Percentiles rank a stretch among this genome's conserved stretches.
Evolutionary conservation across 64 coral and sea anemone genomes (phyloP).

Genomic region (Trachythela sp.): DNA sequence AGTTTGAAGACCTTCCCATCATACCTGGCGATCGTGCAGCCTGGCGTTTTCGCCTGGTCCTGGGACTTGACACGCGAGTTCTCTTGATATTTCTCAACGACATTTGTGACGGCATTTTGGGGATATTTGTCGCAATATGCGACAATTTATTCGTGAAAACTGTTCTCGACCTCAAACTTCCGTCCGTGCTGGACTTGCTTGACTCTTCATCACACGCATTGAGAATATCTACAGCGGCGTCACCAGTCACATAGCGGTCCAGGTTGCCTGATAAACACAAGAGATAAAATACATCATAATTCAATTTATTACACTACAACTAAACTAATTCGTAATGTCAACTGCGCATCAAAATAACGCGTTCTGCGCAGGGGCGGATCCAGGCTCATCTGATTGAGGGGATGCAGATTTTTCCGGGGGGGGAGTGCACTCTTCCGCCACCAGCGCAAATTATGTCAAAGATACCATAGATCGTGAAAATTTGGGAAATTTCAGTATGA

Average conservation of each 20-base stretch:
- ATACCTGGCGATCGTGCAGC: neutral
- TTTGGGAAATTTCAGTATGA: too few species aligned
- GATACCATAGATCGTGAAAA: too few species aligned
- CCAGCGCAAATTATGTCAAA: too few species aligned
- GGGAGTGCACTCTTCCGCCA: too few species aligned
- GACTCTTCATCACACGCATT: slow-evolving; percentile 76
- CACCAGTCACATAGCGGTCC: slow-evolving; percentile 73
- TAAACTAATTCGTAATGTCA: too few species aligned
- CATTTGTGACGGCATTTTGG: slow-evolving; percentile 24
- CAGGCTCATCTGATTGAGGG: too few species aligned
- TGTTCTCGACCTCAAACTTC: neutral
- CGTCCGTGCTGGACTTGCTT: neutral
- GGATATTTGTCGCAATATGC: slow-evolving; percentile 16
- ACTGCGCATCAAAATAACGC: too few species aligned
- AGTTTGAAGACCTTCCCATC: neutral
- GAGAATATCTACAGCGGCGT: slow-evolving; percentile 81
- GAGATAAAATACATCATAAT: neutral
- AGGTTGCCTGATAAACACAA: slow-evolving; percentile 58
- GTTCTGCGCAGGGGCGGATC: too few species aligned
- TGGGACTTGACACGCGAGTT: neutral
- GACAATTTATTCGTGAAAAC: slow-evolving; percentile 15
- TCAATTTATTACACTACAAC: too few species aligned
- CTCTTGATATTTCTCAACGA: neutral
- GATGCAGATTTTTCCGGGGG: too few species aligned
- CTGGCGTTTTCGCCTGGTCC: neutral